A percentile compares a stretch with the other conserved stretches of the same genome.
phyloP scores from a whole-genome alignment of 2,888 invertebrate species.

The Chymomyza procnemis region DNA sequence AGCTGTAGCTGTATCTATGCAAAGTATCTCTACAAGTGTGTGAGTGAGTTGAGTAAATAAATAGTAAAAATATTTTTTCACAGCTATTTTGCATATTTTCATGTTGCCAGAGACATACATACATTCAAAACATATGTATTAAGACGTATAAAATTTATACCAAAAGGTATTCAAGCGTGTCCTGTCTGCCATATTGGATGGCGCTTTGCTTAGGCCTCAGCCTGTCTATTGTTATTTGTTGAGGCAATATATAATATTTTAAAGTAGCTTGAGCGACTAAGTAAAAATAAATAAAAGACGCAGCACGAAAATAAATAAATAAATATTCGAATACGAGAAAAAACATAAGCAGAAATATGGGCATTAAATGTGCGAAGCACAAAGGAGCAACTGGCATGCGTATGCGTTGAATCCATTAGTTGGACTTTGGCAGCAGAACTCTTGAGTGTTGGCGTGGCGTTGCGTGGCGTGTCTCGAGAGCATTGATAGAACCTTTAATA shows the following conservation, averaged over 20 bases:
- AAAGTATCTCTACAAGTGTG: conserved; percentile 5
- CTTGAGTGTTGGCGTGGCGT: neutral
- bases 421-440: conserved; percentile 7
- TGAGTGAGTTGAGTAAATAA: conserved; percentile 40
- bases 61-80: conserved; percentile 58
- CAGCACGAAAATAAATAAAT: conserved; percentile 46
- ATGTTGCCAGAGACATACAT: neutral
- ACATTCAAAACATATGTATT: too few relatives aligned
- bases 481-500: conserved; percentile 55
- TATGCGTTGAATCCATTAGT: conserved; percentile 61
- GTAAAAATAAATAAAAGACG: conserved; percentile 51
- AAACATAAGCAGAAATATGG: conserved; percentile 27
- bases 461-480: too few relatives aligned
- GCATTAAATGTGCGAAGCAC: neutral
- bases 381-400: neutral
- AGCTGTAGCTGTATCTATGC: too few relatives aligned
- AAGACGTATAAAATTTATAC: too few relatives aligned
- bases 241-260: conserved; percentile 18
- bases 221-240: conserved; percentile 17
- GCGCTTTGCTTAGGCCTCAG: conserved; percentile 26
- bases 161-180: too few relatives aligned
- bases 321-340: conserved; percentile 34
- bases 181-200: conserved; percentile 21
- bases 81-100: conserved; percentile 63
- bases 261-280: conserved; percentile 39